phyloP scores from a whole-genome alignment of 2,113 vertebrate genomes.

The Heterocephalus glaber region DNA sequence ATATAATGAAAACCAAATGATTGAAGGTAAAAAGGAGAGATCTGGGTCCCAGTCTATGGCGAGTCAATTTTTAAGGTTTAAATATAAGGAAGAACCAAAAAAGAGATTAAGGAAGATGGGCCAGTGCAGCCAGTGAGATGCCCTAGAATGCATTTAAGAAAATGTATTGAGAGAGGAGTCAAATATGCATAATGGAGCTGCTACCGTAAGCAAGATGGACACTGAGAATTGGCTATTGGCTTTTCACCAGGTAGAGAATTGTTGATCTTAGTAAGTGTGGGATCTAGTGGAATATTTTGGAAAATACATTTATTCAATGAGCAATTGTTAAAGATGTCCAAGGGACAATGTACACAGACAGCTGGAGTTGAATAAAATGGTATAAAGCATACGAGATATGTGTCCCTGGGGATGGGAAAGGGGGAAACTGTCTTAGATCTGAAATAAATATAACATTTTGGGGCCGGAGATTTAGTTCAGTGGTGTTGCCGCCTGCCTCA shows the following conservation, averaged over 20 bases:
- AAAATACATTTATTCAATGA: not conserved
- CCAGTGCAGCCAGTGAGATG: too few species aligned
- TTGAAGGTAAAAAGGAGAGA: not conserved
- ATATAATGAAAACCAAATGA: not conserved
- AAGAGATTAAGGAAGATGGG: not conserved
- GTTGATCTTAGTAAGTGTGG: not conserved
- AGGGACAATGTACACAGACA: not conserved
- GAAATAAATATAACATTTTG: not conserved
- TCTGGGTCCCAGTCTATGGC: not conserved
- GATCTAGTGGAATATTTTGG: not conserved
- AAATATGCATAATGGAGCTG: not conserved
- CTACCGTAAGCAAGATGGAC: not conserved
- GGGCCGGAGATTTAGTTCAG: too few species aligned
- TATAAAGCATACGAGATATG: too few species aligned
- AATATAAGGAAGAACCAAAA: not conserved
- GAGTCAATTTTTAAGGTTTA: not conserved
- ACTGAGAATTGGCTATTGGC: not conserved
- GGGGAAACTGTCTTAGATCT: not conserved
- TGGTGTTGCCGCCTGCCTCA: too few species aligned
- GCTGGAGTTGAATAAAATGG: not conserved
- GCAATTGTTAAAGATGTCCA: not conserved
- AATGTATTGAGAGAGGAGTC: not conserved
- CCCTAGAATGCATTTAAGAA: not conserved
- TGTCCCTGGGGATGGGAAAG: too few species aligned
- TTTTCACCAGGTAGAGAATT: not conserved